Base-by-base conservation (phyloP, 2,888 invertebrate genomes). In the Agriotes lineatus region DNA sequence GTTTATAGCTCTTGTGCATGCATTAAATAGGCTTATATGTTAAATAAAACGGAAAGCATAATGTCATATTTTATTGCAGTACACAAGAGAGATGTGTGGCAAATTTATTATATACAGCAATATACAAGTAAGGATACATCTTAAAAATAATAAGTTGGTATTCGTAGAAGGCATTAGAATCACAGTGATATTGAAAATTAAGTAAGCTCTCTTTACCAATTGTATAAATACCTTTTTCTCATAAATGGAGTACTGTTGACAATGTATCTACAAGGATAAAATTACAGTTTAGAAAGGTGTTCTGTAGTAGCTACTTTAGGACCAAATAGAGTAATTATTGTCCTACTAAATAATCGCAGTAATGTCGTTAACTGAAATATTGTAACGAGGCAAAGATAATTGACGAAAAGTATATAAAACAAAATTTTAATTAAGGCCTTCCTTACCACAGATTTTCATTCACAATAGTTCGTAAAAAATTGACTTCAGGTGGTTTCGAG, bases 151-250 rank as follows among this genome's bases (percentile, higher is more conserved):
- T 64, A 71, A 73, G 69, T 56, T 60, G 71, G 70, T 74, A 69
- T 72, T 70, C 62, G 54, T 77, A 77, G 79, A 80, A 80, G 81
- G 80, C 80, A 77, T 80, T 80, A 79, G 78, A 79, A 82, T 82
- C 82, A 81, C 81, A 81, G 81, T 82, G 79, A 79, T 75, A 77
- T 76, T 73, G 57, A 69, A 67, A 62, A 45, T 52, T 45, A 56
- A 44, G 19, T 64, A 64, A 59, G 60, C 59, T 48, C 64, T 48
- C 58, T 57, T 56, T 19, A 50, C 7, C n/a, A 33, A 33, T 48
- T 30, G 35, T 25, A 35, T 33, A 25, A 35, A 50, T 25, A 25
- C 7, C 25, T 22, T 6, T 12, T 19, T 56, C 19, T 12, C 22
- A 56, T 4, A 39, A 25, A 25, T 25, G 25, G 25, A 25, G 7